Conservation (phyloP, 2,888 invertebrate genomes). For the Dyspetes luteomarginatus region DNA sequence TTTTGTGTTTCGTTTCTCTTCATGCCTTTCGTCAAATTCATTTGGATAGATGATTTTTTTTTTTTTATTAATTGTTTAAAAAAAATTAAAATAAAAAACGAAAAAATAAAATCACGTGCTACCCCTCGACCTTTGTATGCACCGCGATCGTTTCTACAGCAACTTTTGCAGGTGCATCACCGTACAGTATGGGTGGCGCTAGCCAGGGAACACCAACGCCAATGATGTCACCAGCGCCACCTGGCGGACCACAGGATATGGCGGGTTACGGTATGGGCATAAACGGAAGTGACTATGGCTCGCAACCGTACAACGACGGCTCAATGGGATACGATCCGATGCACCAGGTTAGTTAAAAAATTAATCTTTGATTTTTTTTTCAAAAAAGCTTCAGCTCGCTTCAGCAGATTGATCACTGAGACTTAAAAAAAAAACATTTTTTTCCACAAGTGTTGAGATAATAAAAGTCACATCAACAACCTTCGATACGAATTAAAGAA, state of each 20-base stretch:
- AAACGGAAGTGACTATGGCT: slow-evolving; percentile 93
- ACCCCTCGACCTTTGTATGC: slow-evolving; percentile 82
- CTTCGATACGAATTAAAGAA: not conserved
- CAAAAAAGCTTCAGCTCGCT: not conserved
- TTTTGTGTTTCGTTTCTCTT: not conserved
- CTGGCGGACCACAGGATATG: slow-evolving; percentile 90
- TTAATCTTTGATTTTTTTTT: not conserved
- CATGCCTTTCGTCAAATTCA: not conserved
- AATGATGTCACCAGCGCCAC: slow-evolving; percentile 97
- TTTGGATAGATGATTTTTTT: too few species aligned
- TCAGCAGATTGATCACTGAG: not conserved
- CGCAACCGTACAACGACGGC: slow-evolving; percentile 93
- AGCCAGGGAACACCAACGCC: slow-evolving; percentile 96
- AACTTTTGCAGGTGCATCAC: slow-evolving; percentile 90
- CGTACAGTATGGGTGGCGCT: slow-evolving; percentile 93
- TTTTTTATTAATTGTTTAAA: too few species aligned
- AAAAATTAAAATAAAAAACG: not conserved
- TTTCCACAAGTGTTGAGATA: not conserved
- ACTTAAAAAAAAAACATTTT: not conserved
- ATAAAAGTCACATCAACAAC: not conserved
- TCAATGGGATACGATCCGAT: slow-evolving; percentile 96
- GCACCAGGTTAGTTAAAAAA: slow-evolving; percentile 89
- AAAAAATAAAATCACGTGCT: slow-evolving; percentile 56
- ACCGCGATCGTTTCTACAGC: slow-evolving; percentile 84
- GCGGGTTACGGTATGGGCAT: slow-evolving; percentile 97